These are phyloP conservation scores for Heliornis fulica DNA, from an alignment of 2,113 vertebrate species.

Conservation along the genomic window DNA sequence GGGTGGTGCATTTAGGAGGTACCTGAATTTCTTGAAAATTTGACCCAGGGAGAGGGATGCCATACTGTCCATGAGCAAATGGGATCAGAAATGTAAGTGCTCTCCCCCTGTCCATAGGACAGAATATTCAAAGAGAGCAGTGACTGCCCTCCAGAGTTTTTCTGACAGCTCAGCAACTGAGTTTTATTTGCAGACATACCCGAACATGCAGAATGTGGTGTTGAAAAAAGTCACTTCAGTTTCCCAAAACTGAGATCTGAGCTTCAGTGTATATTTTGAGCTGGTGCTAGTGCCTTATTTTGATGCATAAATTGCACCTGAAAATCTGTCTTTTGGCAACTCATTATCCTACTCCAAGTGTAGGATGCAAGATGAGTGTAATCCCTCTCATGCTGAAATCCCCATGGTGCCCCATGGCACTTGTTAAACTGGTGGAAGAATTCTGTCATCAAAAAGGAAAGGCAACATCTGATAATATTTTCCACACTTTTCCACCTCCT, in stretches of 20 bases:
- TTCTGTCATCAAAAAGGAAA: not conserved
- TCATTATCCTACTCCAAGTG: not conserved
- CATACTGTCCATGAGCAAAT: not conserved
- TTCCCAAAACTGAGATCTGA: not conserved
- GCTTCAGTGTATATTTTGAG: not conserved
- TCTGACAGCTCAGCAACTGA: not conserved
- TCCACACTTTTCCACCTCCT: not conserved
- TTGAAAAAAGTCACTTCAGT: not conserved
- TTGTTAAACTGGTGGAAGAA: not conserved
- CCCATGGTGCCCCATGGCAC: not conserved
- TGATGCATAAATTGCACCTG: not conserved
- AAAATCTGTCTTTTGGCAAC: not conserved
- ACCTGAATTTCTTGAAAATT: not conserved
- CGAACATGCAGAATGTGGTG: not conserved
- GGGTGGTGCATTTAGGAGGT: not conserved
- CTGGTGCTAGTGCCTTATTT: not conserved
- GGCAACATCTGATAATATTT: not conserved
- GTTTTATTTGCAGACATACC: not conserved
- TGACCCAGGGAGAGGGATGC: not conserved
- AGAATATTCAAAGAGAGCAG: not conserved
- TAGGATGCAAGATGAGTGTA: not conserved
- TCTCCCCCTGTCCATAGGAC: not conserved
- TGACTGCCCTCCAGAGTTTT: constrained; percentile 16
- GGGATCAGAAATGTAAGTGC: not conserved
- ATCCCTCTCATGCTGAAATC: not conserved